Evolutionary conservation across 2,113 vertebrate genomes (phyloP), one percentile per base, ranked within the genome.

Genomic region (Pterophyllum scalare): DNA sequence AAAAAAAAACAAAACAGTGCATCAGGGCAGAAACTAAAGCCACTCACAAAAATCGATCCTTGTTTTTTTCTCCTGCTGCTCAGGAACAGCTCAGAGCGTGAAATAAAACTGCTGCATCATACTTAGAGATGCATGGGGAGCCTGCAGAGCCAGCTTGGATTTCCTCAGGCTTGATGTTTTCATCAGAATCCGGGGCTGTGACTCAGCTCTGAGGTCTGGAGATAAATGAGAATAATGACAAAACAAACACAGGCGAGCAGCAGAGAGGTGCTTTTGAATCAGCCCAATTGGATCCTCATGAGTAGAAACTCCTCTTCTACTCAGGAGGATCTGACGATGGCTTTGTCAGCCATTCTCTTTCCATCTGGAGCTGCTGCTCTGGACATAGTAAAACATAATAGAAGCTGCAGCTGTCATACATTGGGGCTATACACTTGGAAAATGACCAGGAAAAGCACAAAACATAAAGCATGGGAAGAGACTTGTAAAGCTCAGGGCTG

Each of bases 131-230:
- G 61, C 84, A 40, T 15, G 5, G 22, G 33, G 79, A 57, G 60
- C 62, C 60, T 76, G 11, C 7, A 33, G 35, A 5, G 40, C 3
- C 17, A 3, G 35, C 72, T 85, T 59, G 2, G 82, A 81, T 85
- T 87, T 88, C 77, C 64, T 74, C 0, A 3, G 74, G 80, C 46
- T 78, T 83, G 84, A 85, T 74, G 5, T 84, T 87, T 84, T 86
- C 82, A 87, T 90, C 81, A 77, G 70, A 80, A 56, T 22, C 64
- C 28, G 12, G 20, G 38, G 75, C 67, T 12, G 38, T 58, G 75
- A 81, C 60, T 82, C 75, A 85, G 79, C 78, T 61, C 61, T 20
- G 7, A 52, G 70, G 82, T 79, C n/a, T 35, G 64, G 64, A 79
- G 56, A 67, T 8, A 40, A 86, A 64, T 35, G 49, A 84, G 46